Evolutionary conservation across 92 coral and sea anemone genomes (phyloP).

Genomic region (Bergia puertoricense): DNA sequence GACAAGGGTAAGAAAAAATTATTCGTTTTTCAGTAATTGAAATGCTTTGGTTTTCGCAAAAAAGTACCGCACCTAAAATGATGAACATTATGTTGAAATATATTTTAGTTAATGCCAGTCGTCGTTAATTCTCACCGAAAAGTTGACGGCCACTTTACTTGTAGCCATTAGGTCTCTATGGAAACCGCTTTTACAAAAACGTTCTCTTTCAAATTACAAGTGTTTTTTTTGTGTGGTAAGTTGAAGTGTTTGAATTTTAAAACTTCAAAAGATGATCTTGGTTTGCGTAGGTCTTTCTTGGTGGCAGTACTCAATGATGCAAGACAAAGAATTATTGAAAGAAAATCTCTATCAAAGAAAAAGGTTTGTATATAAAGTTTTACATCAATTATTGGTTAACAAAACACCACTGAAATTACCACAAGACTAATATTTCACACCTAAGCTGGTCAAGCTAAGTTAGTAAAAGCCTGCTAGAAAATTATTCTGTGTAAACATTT

Average conservation of each 20-base stretch:
- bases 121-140: no score
- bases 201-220: not conserved
- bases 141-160: not conserved
- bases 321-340: slow-evolving; percentile 75
- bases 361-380: slow-evolving; percentile 47
- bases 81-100: not conserved
- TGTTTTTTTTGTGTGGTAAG: not conserved
- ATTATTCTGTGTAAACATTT: not conserved
- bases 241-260: not conserved
- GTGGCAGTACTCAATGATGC: slow-evolving; percentile 88
- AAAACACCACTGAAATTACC: no score
- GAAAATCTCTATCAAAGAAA: slow-evolving; percentile 72
- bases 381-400: no score
- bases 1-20: slow-evolving; percentile 78
- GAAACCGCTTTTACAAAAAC: slow-evolving; percentile 2
- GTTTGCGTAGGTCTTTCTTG: slow-evolving; percentile 72
- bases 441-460: not conserved
- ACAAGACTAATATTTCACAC: no score
- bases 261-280: not conserved
- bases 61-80: no score
- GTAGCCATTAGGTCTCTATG: not conserved
- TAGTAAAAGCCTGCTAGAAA: not conserved
- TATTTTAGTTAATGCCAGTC: not conserved
- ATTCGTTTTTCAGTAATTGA: not conserved
- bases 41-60: not conserved